A percentile compares a stretch with the other conserved stretches of the same genome.
These are phyloP conservation scores for Mystacides longicornis DNA, from an alignment of 2,888 invertebrate species.

Conservation along the genomic window DNA sequence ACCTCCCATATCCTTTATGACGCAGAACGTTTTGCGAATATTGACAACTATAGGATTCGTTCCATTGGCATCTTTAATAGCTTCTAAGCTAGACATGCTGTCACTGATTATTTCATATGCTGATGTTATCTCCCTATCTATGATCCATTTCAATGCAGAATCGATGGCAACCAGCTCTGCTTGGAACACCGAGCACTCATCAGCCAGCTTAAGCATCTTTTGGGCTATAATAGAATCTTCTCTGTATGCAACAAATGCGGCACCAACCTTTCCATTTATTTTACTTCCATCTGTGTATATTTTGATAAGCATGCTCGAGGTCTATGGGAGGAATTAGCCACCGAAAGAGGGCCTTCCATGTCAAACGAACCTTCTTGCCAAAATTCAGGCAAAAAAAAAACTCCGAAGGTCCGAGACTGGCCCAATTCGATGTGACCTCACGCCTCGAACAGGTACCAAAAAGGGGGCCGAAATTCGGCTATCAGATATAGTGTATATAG, in stretches of 20 bases:
- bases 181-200: neutral
- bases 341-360: too few species aligned
- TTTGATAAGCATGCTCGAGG: neutral
- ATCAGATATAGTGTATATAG: too few species aligned
- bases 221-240: neutral
- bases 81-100: neutral
- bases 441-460: too few species aligned
- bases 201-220: neutral
- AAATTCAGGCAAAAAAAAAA: too few species aligned
- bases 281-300: neutral
- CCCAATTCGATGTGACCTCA: too few species aligned
- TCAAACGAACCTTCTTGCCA: too few species aligned
- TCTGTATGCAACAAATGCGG: neutral
- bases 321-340: neutral
- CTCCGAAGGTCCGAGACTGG: too few species aligned
- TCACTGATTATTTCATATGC: neutral
- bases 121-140: neutral
- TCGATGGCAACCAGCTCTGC: neutral
- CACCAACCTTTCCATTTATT: neutral
- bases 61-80: neutral
- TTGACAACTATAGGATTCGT: neutral
- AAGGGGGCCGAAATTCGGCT: too few species aligned
- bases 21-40: neutral
- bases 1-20: neutral
- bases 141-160: neutral